phyloP scores from a whole-genome alignment of 2,888 invertebrate species.

The Protophormia terraenovae region DNA sequence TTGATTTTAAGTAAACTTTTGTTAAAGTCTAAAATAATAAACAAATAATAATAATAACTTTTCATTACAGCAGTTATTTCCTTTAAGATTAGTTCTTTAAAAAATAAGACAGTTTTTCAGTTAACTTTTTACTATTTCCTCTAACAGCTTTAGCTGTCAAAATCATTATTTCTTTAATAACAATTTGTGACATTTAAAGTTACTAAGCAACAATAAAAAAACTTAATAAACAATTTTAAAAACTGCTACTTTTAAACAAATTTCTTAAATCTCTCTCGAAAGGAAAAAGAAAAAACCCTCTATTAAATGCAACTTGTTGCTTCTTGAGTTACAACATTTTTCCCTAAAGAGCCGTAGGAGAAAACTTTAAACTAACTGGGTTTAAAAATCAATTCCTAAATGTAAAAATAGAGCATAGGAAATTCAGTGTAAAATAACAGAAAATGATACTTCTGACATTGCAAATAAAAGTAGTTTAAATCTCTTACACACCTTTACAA shows the following conservation, averaged over 20 bases:
- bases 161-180: background rate
- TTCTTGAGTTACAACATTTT: background rate
- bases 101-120: too few species aligned
- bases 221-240: background rate
- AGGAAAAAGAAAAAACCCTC: background rate
- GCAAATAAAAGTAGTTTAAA: slow-evolving; percentile 15
- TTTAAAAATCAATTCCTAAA: background rate
- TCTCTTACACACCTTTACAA: background rate
- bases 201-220: background rate
- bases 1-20: too few species aligned
- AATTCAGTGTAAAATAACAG: slow-evolving; percentile 16
- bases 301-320: background rate
- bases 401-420: background rate
- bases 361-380: background rate
- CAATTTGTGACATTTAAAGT: background rate
- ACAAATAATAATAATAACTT: too few species aligned
- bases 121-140: background rate
- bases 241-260: background rate
- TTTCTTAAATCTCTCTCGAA: background rate
- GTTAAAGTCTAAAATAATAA: too few species aligned
- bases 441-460: slow-evolving; percentile 15
- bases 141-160: background rate
- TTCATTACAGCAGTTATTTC: too few species aligned
- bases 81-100: too few species aligned
- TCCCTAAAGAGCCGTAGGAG: background rate